Percentiles rank a stretch among this genome's conserved stretches.
Evolutionary conservation across 2,888 invertebrate genomes (phyloP).

Genomic region (Odontocolon sp.): DNA sequence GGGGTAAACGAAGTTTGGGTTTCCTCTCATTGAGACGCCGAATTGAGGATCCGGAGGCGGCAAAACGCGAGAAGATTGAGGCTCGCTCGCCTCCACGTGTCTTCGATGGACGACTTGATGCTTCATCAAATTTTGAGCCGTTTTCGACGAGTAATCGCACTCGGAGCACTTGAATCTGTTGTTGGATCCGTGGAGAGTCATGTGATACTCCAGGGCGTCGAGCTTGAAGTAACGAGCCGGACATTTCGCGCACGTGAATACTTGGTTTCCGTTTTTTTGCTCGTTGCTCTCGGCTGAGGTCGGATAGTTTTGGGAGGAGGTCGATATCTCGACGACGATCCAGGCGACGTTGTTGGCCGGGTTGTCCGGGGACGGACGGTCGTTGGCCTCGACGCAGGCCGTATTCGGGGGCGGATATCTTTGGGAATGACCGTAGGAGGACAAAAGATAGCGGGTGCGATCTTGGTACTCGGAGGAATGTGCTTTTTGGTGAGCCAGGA

Average conservation of each 20-base stretch:
- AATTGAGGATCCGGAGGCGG: constrained; percentile 86
- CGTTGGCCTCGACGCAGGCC: constrained; percentile 74
- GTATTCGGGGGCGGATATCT: constrained; percentile 85
- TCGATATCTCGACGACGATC: constrained; percentile 73
- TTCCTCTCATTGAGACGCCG: constrained; percentile 87
- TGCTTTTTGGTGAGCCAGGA: constrained; percentile 87
- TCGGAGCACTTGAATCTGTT: constrained; percentile 86
- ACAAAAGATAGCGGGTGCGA: constrained; percentile 86
- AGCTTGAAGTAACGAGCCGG: constrained; percentile 89
- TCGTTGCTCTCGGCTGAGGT: constrained; percentile 37
- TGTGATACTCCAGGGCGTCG: constrained; percentile 87
- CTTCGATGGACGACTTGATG: constrained; percentile 83
- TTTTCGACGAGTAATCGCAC: constrained; percentile 88
- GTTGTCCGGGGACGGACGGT: constrained; percentile 55
- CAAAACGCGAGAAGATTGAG: constrained; percentile 58
- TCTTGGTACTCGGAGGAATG: constrained; percentile 91
- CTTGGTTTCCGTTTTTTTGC: constrained; percentile 68
- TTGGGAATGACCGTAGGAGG: constrained; percentile 85
- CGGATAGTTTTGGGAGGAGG: constrained; percentile 13
- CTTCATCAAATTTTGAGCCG: constrained; percentile 85
- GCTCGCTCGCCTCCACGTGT: constrained; percentile 60
- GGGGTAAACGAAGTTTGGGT: constrained; percentile 89
- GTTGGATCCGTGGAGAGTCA: constrained; percentile 85
- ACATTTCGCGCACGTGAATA: constrained; percentile 84
- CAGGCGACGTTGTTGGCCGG: constrained; percentile 68